These are phyloP conservation scores for Peromyscus californicus DNA, from an alignment of 2,113 vertebrate species.

Conservation along the genomic window DNA sequence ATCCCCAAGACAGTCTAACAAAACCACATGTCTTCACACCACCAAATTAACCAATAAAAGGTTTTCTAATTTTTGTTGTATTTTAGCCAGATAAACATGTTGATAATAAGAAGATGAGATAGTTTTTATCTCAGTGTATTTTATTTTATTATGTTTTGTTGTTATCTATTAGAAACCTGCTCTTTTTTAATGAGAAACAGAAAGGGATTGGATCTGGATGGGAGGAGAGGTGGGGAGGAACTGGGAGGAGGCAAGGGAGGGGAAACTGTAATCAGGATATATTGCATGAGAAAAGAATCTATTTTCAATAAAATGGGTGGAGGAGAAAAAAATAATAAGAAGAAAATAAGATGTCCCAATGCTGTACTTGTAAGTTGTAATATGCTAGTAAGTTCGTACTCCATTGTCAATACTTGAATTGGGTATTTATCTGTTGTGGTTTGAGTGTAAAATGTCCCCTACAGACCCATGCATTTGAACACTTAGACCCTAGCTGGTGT, in stretches of 20 bases:
- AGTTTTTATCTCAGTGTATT: background rate
- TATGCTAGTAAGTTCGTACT: background rate
- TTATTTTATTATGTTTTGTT: background rate
- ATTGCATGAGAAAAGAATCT: background rate
- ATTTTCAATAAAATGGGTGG: background rate
- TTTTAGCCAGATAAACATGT: background rate
- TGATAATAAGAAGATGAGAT: background rate
- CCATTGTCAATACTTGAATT: background rate
- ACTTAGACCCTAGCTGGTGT: too few species aligned
- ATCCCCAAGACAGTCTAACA: background rate
- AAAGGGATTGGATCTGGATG: background rate
- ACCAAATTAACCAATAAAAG: background rate
- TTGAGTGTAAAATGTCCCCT: too few species aligned
- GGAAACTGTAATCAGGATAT: background rate
- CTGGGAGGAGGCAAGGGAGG: background rate
- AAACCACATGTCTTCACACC: background rate
- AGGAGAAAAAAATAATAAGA: background rate
- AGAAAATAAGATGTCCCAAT: background rate
- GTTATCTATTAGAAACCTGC: background rate
- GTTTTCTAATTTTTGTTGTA: background rate
- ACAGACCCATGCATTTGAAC: too few species aligned
- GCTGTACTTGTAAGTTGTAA: background rate
- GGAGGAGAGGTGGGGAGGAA: background rate
- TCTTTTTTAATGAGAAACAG: background rate
- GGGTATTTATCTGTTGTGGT: background rate